A percentile compares a stretch with the other conserved stretches of the same genome.
Evolutionary conservation across 2,113 vertebrate species (phyloP).

Genomic region (Haemorhous mexicanus): DNA sequence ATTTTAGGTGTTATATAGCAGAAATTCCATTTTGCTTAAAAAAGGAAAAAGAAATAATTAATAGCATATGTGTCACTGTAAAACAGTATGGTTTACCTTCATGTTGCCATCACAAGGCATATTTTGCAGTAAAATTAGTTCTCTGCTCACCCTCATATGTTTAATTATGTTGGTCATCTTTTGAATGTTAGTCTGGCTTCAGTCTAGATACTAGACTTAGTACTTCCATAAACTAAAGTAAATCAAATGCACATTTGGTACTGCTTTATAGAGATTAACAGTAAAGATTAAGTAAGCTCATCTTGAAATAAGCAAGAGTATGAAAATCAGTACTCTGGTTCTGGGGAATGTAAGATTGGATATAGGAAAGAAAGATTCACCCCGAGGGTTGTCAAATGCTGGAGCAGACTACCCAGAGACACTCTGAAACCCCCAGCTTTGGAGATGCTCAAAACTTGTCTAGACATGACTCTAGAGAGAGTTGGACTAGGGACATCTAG

Average conservation of each 20-base stretch:
- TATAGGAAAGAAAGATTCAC: not conserved
- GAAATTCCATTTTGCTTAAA: not conserved
- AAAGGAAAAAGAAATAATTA: not conserved
- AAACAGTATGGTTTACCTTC: not conserved
- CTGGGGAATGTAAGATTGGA: rapidly evolving
- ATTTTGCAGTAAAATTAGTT: not conserved
- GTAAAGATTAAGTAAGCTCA: not conserved
- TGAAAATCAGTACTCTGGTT: not conserved
- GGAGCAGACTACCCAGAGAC: not conserved
- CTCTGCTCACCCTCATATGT: not conserved
- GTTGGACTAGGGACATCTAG: not conserved
- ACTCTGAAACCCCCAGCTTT: not conserved
- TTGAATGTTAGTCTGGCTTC: not conserved
- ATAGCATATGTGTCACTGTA: not conserved
- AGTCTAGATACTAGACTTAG: not conserved
- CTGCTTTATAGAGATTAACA: not conserved
- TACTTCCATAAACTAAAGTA: not conserved
- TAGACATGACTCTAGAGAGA: not conserved
- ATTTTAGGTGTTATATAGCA: not conserved
- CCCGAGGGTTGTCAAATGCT: not conserved
- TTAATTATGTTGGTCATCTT: not conserved
- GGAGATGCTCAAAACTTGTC: not conserved
- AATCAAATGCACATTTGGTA: not conserved
- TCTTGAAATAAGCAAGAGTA: not conserved
- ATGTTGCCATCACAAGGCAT: not conserved